Percentiles rank a stretch among this genome's conserved stretches.
Conservation (phyloP, 2,113 vertebrate genomes). For the cattle (Bos taurus) region DNA sequence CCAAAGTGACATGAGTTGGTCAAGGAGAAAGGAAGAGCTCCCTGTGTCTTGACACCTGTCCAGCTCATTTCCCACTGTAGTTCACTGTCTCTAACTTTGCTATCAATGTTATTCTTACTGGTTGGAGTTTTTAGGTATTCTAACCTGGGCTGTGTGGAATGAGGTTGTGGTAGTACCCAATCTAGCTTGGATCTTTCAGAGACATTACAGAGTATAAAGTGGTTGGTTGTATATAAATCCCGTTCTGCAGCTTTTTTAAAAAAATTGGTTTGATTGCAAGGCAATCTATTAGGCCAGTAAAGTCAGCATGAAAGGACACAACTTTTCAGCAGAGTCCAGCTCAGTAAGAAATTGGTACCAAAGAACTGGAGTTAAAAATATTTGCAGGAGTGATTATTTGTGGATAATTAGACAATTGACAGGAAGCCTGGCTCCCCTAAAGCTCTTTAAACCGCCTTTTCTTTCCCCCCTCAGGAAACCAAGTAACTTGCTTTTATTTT, state of each 20-base stretch:
- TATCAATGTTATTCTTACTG: background rate
- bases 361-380: slow-evolving; percentile 26
- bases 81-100: background rate
- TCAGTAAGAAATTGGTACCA: slow-evolving; percentile 7
- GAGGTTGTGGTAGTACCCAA: background rate
- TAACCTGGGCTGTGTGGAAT: background rate
- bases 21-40: background rate
- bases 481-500: background rate
- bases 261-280: background rate
- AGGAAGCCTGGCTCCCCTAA: background rate
- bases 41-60: background rate
- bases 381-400: background rate
- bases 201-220: background rate
- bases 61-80: background rate
- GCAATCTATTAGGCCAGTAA: background rate
- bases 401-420: slow-evolving; percentile 28
- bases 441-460: background rate
- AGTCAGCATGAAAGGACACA: background rate
- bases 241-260: background rate
- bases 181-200: background rate
- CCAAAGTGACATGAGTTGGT: background rate
- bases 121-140: background rate
- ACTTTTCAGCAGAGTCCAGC: background rate
- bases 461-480: background rate
- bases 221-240: background rate